Evolutionary conservation across 2,113 vertebrate species (phyloP), one percentile per base, ranked within the genome.

Genomic region (Apteryx owenii): DNA sequence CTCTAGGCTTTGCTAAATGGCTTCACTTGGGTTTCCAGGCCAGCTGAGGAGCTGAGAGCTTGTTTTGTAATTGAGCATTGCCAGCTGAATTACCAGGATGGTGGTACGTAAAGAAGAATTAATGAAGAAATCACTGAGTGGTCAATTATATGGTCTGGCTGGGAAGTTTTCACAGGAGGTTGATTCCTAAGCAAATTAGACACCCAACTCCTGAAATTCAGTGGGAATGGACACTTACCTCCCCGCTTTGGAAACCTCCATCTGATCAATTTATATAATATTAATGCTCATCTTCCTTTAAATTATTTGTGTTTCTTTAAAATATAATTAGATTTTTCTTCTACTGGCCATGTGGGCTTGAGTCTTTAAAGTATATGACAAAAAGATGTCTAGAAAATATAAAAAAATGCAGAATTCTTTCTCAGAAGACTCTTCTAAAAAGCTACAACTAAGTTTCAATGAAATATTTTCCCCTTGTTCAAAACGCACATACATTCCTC

Each of bases 221-320:
- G 16, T 33, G 11, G 60, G 68, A 92, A 78, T 40, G 26, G 40
- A 44, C 28, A 64, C 15, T 4, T 83, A 83, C 38, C 36, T 80
- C 36, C 62, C 66, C 64, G 66, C 94, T 93, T 76, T 87, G 64
- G 85, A 73, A 93, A 91, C 53, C 38, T 93, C 70, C 71, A 61
- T 71, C 84, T 71, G 88, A 95, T 66, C 85, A 36, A 90, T 93
- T 91, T 85, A 33, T 85, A 40, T 18, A 82, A 82, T 78, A 75
- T 83, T 95, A 88, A 77, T 88, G 77, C 82, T 93, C 89, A 40
- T 58, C 89, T 82, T 88, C 75, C 68, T 94, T 89, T 93, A 93
- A 94, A 90, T 72, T 92, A 78, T 78, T 71, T 86, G 56, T 61
- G 72, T 94, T 93, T n/a, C 96, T 93, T 94, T 69, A 79, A 92